Percentiles rank a stretch among this genome's conserved stretches.
These are phyloP conservation scores for Sphaeramia orbicularis DNA, from an alignment of 2,797 vertebrate genomes.

Conservation along the genomic window DNA sequence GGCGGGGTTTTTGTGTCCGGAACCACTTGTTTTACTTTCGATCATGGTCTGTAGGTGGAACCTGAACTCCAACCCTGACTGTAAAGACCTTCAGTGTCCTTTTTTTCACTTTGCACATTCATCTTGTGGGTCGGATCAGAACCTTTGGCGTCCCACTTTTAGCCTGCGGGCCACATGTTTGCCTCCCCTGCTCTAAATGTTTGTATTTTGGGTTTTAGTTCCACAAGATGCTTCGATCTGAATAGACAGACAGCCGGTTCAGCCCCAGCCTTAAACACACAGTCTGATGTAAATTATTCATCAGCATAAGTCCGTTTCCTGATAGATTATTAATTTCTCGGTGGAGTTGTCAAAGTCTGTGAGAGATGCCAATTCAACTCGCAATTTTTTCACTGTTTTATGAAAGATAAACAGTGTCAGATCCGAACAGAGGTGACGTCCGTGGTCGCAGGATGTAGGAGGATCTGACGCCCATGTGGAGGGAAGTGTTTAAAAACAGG, in stretches of 20 bases:
- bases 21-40: too few relatives aligned
- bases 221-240: neutral
- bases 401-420: conserved; percentile 22
- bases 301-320: neutral
- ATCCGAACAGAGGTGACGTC: conserved; percentile 8
- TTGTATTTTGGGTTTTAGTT: neutral
- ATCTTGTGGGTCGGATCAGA: too few relatives aligned
- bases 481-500: neutral
- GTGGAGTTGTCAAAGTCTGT: conserved; percentile 41
- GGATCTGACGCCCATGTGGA: neutral
- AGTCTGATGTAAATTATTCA: neutral
- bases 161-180: too few relatives aligned
- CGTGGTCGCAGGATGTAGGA: conserved; percentile 34
- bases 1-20: too few relatives aligned
- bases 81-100: too few relatives aligned
- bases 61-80: too few relatives aligned
- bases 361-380: conserved; percentile 44
- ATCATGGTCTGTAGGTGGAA: too few relatives aligned
- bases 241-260: neutral
- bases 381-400: neutral
- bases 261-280: neutral
- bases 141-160: too few relatives aligned
- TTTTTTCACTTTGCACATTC: too few relatives aligned
- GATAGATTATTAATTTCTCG: conserved; percentile 37
- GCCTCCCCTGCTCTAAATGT: too few relatives aligned